Conservation (phyloP, 1,140 invertebrate genomes). For the Panagrolaimus sp. region DNA sequence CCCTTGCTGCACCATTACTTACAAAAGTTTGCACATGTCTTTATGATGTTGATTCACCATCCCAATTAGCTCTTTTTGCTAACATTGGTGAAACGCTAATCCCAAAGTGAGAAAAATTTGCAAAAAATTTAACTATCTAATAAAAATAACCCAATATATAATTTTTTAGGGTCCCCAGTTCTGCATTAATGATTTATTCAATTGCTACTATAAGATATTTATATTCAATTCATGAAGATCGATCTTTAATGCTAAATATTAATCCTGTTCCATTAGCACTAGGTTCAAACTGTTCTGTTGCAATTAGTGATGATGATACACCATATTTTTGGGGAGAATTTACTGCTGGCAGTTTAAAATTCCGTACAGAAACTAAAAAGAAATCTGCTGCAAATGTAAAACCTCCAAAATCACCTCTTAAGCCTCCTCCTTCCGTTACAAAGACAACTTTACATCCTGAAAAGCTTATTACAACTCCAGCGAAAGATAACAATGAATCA, state of each 20-base stretch:
- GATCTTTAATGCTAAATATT: neutral
- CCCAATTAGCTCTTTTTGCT: conserved; percentile 4
- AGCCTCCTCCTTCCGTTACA: conserved; percentile 4
- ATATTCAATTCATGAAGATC: conserved; percentile 1
- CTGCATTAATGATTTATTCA: neutral
- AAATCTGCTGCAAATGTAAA: conserved; percentile 14
- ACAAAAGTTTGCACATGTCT: neutral
- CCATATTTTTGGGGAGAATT: conserved; percentile 48
- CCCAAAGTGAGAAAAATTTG: neutral
- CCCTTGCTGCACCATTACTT: neutral
- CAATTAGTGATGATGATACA: conserved; percentile 28
- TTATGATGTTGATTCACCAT: neutral
- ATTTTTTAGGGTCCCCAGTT: neutral
- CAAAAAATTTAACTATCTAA: too few species aligned
- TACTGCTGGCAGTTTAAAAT: conserved; percentile 30
- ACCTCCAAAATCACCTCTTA: conserved; percentile 8
- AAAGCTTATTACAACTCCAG: neutral
- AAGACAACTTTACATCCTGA: neutral
- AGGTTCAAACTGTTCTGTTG: conserved; percentile 40
- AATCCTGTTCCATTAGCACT: neutral
- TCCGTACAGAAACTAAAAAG: conserved; percentile 11
- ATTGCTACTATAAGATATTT: conserved; percentile 1
- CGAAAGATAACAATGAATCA: conserved; percentile 18
- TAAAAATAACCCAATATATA: too few species aligned
- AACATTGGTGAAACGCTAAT: conserved; percentile 3